Evolutionary conservation across 2,888 invertebrate genomes (phyloP), one percentile per base, ranked within the genome.

Genomic region (Thumatha senex): DNA sequence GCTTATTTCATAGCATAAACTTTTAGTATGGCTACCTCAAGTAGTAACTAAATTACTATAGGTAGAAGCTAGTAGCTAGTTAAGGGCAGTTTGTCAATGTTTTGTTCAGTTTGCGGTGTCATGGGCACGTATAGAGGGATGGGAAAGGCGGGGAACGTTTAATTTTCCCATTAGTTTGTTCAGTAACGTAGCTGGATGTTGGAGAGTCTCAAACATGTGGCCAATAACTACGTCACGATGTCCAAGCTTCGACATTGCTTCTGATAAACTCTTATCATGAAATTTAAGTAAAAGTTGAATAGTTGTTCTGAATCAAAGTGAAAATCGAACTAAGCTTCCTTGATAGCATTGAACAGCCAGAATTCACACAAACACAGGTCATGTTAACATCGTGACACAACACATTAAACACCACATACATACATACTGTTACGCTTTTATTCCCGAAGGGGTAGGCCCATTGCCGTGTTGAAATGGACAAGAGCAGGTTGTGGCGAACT

Each of bases 111-210:
- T 43, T 40, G 38, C 46, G 39, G 43, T 62, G 51, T 48, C 49
- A 59, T 58, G 53, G 53, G 18, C 49, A 48, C 12, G 45, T 75
- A 53, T 52, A 56, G 54, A 48, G 58, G 64, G 58, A 56, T 24
- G 51, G 29, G 53, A 48, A 60, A 63, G 47, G 61, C 71, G 57
- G 56, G 58, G 76, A 24, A 24, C 79, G 82, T 84, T 84, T 89
- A 85, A 89, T 89, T 89, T 89, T 81, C 87, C 87, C 87, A 90
- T 89, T 89, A 89, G 89, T 89, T 89, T 89, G 86, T 84, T 86
- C 80, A 85, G 86, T 73, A 80, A 80, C 78, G 80, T 77, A 80
- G 79, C 73, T 64, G 69, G 71, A 58, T 72, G 73, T 65, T 70
- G 71, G 68, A 67, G 60, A 56, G 72, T 78, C 79, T 76, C 83